Conservation (phyloP, 1,140 invertebrate species). For the Apocrypta bakeri region DNA sequence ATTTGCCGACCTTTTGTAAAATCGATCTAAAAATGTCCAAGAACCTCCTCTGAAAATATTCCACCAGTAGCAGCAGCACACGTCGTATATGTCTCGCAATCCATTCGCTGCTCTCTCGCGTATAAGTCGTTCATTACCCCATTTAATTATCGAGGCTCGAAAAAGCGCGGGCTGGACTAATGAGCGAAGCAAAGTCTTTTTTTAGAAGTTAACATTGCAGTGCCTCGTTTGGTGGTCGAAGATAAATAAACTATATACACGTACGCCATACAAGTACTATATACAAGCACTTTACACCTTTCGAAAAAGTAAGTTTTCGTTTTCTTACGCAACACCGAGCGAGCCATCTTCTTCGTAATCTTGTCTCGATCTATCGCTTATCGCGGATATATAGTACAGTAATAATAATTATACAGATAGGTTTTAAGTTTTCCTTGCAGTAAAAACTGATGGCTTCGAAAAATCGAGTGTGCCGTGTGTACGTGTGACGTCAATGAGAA, state of each 20-base stretch:
- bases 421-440: too few relatives aligned
- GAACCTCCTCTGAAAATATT: too few relatives aligned
- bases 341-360: background rate
- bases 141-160: slow-evolving; percentile 39
- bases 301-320: background rate
- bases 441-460: too few relatives aligned
- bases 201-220: background rate
- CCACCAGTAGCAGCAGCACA: background rate
- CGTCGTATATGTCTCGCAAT: background rate
- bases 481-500: too few relatives aligned
- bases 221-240: background rate
- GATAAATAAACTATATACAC: background rate
- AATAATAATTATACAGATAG: too few relatives aligned
- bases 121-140: slow-evolving; percentile 26
- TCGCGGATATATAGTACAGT: background rate
- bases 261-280: background rate
- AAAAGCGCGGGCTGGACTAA: slow-evolving; percentile 35
- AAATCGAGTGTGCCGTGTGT: too few relatives aligned
- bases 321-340: too few relatives aligned
- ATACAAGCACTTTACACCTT: background rate
- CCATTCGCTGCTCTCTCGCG: background rate
- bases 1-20: too few relatives aligned
- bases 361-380: background rate
- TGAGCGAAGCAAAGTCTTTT: slow-evolving; percentile 33
- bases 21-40: background rate